Base-by-base conservation (phyloP, 1,140 invertebrate genomes). In the Augochlora pura region DNA sequence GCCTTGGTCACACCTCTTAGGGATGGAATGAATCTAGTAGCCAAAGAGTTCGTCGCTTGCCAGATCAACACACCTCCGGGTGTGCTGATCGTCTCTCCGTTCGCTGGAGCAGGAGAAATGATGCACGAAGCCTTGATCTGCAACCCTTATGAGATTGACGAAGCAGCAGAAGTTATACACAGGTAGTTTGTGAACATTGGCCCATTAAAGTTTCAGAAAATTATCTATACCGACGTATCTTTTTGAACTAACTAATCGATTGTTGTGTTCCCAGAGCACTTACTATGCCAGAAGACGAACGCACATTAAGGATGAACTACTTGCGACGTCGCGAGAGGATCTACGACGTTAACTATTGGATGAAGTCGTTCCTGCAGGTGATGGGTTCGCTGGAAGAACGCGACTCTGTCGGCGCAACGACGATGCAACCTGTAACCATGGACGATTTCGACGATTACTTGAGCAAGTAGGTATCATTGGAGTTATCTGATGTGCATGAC, bases 11-110 rank as follows among this genome's bases (percentile, higher is more conserved):
- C 97, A 0, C 97, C 97, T 0, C 91, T 98, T 0, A 93, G 97
- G 62, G 97, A 98, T 90, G 97, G 97, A 63, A 98, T 98, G 97
- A 98, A 98, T 93, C 93, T 98, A 62, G 97, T 98, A 0, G 97
- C 97, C 8, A 98, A 98, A 91, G 97, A 98, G 91, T 98, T 97
- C 88, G 97, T 98, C 3, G 97, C 97, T 8, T 98, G 97, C 89
- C 97, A 98, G 91, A 98, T 98, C 12, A 97, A 97, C 81, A 95
- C 95, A 18, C 95, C 96, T 0, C 97, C 97, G 0, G 97, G 97
- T 10, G 97, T 98, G 0, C 91, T 98, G 8, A 97, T 98, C 62
- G 95, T 98, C 4, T 98, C 97, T 1, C 97, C 97, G 0, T 98
- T 98, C 91, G 97, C 97, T 75, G 97, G 97, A 3, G 97, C 97